Base-by-base conservation (phyloP, 2,888 invertebrate species). In the Cataglyphis rosenhaueri region DNA sequence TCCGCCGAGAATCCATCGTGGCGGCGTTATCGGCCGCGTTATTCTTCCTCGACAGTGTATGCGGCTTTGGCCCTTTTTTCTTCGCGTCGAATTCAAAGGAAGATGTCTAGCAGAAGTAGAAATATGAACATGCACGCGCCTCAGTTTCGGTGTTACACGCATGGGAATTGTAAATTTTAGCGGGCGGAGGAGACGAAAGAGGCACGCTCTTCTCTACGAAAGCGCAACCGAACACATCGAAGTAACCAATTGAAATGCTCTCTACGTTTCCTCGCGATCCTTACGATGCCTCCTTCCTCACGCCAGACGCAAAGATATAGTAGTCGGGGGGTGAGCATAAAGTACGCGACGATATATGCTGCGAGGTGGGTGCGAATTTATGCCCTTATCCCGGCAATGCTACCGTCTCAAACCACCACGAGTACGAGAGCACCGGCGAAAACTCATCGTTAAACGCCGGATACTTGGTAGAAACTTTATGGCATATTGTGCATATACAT, bases 81-180 rank as follows among this genome's bases (percentile, higher is more conserved):
- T 25, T 25, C n/a, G 35, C 6, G 12, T 35, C 18, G 18, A 59
- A 73, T 59, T 79, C 73, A 78, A 65, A 65, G 59, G 35, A 12
- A 59, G 35, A 38, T 9, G 35, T 9, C 35, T 44, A 29, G 55
- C 41, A 25, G 65, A 57, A 66, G 64, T 41, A 48, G 81, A 81
- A 64, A 79, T 82, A 82, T 78, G 82, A 52, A 68, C 38, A 35
- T 41, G 18, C 70, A 73, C 55, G 70, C 79, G 25, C 82, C 59
- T 73, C 59, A 73, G 83, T 75, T 81, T 83, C 75, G 84, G 84
- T 86, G 83, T 88, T 82, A 68, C 66, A 85, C 84, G 84, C 81
- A 81, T 73, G 86, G 86, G 90, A 92, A 92, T 92, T 92, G 91
- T 89, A 90, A 92, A 91, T 92, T 91, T 84, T 82, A 71, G 55